Conservation (phyloP, 2,113 vertebrate genomes). For the Cyanoramphus novaezelandiae region DNA sequence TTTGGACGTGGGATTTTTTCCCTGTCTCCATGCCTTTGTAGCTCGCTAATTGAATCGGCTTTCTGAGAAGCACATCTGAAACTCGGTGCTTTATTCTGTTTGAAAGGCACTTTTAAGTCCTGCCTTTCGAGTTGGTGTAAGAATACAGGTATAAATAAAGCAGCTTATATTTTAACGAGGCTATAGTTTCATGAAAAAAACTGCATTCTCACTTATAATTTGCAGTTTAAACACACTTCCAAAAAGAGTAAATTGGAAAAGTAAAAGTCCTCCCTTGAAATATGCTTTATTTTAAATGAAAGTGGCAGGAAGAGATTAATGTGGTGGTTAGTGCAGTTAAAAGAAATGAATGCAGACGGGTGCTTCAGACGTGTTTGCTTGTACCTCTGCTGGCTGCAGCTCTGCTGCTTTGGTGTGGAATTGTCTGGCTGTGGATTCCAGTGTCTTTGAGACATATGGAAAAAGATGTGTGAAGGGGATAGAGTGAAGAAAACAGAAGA, state of each 20-base stretch:
- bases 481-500: not conserved
- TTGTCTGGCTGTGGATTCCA: rapidly evolving
- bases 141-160: too few species aligned
- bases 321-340: not conserved
- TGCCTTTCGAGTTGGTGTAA: not conserved
- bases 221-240: not conserved
- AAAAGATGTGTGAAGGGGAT: not conserved
- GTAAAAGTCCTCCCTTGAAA: not conserved
- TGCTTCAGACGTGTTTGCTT: rapidly evolving
- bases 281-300: not conserved
- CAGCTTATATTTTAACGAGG: not conserved
- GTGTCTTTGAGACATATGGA: rapidly evolving
- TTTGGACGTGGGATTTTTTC: rapidly evolving
- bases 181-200: not conserved
- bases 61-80: not conserved
- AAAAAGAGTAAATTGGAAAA: not conserved
- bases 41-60: not conserved
- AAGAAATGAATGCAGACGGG: too few species aligned
- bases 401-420: rapidly evolving
- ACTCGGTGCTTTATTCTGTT: rapidly evolving
- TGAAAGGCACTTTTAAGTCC: rapidly evolving
- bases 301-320: not conserved
- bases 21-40: not conserved
- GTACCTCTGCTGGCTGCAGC: not conserved
- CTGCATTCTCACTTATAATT: too few species aligned